Percentiles rank a stretch among this genome's conserved stretches.
Conservation (phyloP, 2,113 vertebrate species). For the Heterochromis multidens region DNA sequence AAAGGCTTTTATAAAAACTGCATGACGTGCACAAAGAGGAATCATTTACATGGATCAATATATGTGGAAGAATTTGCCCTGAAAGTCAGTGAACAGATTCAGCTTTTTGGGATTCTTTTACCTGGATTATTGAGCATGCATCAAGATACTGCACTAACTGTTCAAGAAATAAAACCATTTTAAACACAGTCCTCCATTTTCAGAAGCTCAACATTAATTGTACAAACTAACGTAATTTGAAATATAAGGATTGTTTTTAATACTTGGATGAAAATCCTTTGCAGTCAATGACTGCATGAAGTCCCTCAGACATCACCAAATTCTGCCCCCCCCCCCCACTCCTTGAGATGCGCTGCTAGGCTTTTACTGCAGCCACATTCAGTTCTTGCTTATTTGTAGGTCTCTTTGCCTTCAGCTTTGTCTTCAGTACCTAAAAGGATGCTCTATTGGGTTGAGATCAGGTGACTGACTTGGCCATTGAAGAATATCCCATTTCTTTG, state of each 20-base stretch:
- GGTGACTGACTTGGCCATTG: not conserved
- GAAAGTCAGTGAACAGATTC: no score
- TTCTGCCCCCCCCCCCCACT: no score
- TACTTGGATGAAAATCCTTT: not conserved
- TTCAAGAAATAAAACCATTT: not conserved
- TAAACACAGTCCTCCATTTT: not conserved
- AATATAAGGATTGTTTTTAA: not conserved
- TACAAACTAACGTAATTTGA: not conserved
- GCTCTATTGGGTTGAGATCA: not conserved
- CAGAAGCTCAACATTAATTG: not conserved
- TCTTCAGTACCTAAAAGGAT: not conserved
- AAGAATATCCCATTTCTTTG: not conserved
- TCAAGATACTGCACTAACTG: no score
- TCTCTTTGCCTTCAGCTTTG: not conserved
- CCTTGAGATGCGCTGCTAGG: no score
- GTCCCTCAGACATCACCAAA: no score
- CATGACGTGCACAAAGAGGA: not conserved
- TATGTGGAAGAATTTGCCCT: not conserved
- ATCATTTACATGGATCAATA: not conserved
- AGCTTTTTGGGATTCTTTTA: no score
- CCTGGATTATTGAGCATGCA: no score
- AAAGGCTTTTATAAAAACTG: not conserved
- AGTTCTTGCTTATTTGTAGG: no score
- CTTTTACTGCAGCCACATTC: no score
- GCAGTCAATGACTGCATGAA: not conserved